These are phyloP conservation scores for Accipiter cooperii DNA, from an alignment of 2,113 vertebrate genomes.

Conservation along the genomic window DNA sequence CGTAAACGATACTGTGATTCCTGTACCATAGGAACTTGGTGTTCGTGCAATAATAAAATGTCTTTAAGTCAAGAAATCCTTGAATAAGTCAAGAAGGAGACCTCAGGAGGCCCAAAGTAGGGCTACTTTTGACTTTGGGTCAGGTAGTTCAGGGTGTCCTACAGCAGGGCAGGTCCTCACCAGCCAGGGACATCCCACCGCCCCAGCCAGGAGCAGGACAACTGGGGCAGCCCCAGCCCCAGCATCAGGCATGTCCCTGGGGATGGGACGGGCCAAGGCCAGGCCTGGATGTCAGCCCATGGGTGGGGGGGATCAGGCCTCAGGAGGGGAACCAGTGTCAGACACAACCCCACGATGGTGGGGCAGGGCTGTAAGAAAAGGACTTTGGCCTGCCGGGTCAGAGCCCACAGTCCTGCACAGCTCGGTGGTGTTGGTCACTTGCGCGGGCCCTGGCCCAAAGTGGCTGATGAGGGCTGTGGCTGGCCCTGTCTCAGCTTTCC, in stretches of 20 bases:
- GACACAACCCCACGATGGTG: rapidly evolving
- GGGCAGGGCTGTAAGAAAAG: background rate
- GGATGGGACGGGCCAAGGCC: no score
- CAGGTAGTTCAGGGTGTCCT: background rate
- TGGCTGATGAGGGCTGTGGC: no score
- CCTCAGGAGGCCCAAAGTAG: background rate
- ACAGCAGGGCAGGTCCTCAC: rapidly evolving
- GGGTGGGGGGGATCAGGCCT: background rate
- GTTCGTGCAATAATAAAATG: background rate
- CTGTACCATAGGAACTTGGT: background rate
- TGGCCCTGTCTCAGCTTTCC: background rate
- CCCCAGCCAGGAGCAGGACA: background rate
- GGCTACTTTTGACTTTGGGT: no score
- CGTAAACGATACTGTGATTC: background rate
- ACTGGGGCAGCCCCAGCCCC: background rate
- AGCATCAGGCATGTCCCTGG: background rate
- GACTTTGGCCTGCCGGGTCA: background rate
- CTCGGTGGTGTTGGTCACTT: background rate
- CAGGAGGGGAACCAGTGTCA: background rate
- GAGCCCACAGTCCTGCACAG: rapidly evolving
- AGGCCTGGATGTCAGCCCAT: background rate
- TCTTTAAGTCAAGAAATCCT: background rate
- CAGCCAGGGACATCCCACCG: no score
- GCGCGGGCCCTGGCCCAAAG: background rate
- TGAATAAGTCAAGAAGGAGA: background rate